Evolutionary conservation across 2,888 invertebrate species (phyloP).

Genomic region (Parthenolecanium corni): DNA sequence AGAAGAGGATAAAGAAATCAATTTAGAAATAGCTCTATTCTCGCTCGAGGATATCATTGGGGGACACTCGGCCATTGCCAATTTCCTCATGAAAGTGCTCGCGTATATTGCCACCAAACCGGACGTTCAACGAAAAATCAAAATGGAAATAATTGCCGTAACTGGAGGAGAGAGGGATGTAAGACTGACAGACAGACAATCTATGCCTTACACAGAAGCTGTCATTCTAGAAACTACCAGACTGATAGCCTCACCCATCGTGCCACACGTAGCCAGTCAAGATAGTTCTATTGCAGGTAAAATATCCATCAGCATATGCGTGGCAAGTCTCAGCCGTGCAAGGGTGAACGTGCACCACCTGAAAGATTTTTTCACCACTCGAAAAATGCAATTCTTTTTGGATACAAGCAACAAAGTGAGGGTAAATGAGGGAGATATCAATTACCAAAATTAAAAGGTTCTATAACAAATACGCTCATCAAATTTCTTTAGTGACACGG

Average conservation of each 20-base stretch:
- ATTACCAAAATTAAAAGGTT: too few relatives aligned
- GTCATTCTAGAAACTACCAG: conserved; percentile 51
- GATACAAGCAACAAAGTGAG: too few relatives aligned
- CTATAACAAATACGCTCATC: too few relatives aligned
- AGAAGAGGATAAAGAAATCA: conserved; percentile 37
- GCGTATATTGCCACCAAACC: conserved; percentile 45
- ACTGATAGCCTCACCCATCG: conserved; percentile 53
- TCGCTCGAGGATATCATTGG: conserved; percentile 45
- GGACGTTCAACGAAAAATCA: conserved; percentile 45
- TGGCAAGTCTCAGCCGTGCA: too few relatives aligned
- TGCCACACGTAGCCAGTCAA: conserved; percentile 53
- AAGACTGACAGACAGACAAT: conserved; percentile 41
- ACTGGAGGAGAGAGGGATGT: conserved; percentile 35
- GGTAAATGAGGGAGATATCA: too few relatives aligned
- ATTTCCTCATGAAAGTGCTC: conserved; percentile 49
- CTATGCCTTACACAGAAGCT: conserved; percentile 50
- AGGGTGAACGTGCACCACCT: too few relatives aligned
- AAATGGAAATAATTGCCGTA: conserved; percentile 44
- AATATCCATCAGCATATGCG: too few relatives aligned
- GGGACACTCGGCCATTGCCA: conserved; percentile 54
- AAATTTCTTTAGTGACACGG: too few relatives aligned
- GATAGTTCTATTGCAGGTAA: conserved; percentile 50
- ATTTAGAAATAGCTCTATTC: conserved; percentile 46
- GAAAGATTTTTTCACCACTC: too few relatives aligned
- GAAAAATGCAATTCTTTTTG: too few relatives aligned